phyloP scores from a whole-genome alignment of 2,113 vertebrate genomes.

The Gobius niger region DNA sequence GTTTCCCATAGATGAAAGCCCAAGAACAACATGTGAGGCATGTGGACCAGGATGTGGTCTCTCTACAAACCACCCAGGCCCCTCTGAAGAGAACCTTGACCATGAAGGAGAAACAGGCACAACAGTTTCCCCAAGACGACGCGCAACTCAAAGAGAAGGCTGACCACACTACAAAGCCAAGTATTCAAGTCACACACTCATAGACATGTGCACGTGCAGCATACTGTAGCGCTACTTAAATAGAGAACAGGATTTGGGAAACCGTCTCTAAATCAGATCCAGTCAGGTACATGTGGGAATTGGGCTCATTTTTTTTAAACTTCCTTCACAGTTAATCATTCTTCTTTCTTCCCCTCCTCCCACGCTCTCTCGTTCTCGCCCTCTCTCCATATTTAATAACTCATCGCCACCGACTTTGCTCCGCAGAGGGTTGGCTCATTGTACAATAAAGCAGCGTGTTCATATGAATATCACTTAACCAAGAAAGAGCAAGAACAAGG shows the following conservation, averaged over 20 bases:
- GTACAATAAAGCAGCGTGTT: conserved; percentile 67
- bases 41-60: conserved; percentile 53
- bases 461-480: conserved; percentile 67
- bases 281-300: conserved; percentile 66
- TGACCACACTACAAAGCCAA: conserved; percentile 58
- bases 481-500: conserved; percentile 31
- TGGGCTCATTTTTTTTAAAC: conserved; percentile 65
- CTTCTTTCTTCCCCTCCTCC: conserved; percentile 56
- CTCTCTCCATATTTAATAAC: conserved; percentile 76
- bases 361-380: conserved; percentile 49
- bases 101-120: conserved; percentile 57
- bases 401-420: conserved; percentile 64
- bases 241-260: conserved; percentile 63
- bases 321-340: conserved; percentile 73
- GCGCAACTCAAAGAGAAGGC: conserved; percentile 56
- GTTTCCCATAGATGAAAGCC: conserved; percentile 46
- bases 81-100: conserved; percentile 61
- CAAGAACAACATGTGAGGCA: conserved; percentile 36
- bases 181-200: conserved; percentile 32
- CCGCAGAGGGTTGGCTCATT: conserved; percentile 60
- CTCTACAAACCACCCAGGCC: conserved; percentile 50
- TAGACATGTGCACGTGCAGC: conserved; percentile 19
- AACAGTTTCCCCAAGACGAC: conserved; percentile 56
- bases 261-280: conserved; percentile 71
- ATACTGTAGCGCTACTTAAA: conserved; percentile 49